phyloP scores from a whole-genome alignment of 2,113 vertebrate species.

The Apteryx mantelli region DNA sequence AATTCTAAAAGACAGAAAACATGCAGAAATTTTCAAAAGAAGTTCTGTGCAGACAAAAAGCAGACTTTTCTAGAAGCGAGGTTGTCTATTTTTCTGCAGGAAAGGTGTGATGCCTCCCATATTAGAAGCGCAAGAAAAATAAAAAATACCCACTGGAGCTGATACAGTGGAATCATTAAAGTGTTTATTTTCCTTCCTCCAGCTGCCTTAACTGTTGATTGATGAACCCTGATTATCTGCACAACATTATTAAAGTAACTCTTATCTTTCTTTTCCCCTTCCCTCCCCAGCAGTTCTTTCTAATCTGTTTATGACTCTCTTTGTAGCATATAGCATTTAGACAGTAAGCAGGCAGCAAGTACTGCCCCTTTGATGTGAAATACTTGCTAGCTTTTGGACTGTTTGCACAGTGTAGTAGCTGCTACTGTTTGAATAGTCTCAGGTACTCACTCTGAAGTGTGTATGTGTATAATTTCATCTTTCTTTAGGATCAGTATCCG shows the following conservation, averaged over 20 bases:
- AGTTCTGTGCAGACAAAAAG: background rate
- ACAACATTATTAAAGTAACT: background rate
- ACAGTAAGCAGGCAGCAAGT: background rate
- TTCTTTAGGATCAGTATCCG: background rate
- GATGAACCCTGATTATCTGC: background rate
- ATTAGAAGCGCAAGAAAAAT: background rate
- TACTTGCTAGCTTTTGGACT: background rate
- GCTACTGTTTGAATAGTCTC: background rate
- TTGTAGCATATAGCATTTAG: background rate
- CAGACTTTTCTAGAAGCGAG: background rate
- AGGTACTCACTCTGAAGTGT: background rate
- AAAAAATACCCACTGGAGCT: background rate
- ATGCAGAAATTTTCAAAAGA: background rate
- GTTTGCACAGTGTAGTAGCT: background rate
- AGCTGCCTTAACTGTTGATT: background rate
- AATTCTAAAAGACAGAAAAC: background rate
- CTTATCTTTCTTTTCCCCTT: background rate
- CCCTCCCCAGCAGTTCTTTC: background rate
- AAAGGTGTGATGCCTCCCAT: background rate
- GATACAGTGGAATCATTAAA: background rate
- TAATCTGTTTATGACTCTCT: background rate
- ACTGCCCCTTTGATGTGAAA: background rate
- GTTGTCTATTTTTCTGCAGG: background rate
- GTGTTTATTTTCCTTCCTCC: slow-evolving; percentile 1
- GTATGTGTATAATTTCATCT: background rate